Conservation (phyloP, 2,113 vertebrate genomes). For the Castor canadensis region DNA sequence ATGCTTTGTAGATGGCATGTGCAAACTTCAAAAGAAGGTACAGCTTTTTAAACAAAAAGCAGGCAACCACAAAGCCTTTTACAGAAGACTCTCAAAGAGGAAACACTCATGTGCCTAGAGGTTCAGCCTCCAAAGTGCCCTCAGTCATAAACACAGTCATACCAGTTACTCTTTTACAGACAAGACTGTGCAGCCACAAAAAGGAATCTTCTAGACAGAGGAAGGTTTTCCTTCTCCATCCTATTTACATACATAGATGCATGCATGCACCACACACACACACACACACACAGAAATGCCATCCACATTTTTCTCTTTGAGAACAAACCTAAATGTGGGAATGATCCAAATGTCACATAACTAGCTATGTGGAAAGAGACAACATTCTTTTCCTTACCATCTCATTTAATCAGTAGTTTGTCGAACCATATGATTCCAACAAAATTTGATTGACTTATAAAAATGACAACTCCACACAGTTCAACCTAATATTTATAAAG, state of each 20-base stretch:
- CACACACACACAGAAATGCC: not conserved
- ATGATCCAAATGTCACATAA: not conserved
- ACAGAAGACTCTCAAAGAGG: not conserved
- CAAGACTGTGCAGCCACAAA: not conserved
- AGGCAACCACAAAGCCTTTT: not conserved
- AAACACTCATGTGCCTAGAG: not conserved
- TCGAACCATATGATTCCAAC: not conserved
- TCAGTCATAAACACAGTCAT: not conserved
- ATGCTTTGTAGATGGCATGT: not conserved
- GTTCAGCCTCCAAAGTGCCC: not conserved
- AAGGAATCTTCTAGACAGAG: not conserved
- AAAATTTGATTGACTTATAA: slow-evolving; percentile 22
- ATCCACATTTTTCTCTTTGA: not conserved
- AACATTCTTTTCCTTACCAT: not conserved
- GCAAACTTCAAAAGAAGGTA: not conserved
- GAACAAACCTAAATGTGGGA: slow-evolving; percentile 6
- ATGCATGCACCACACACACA: not conserved
- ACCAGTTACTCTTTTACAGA: not conserved
- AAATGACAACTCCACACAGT: not conserved
- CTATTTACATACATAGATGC: not conserved
- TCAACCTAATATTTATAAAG: not conserved
- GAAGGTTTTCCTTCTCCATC: not conserved
- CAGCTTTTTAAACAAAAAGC: not conserved
- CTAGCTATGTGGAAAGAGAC: not conserved
- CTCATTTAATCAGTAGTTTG: not conserved